Evolutionary conservation across 1,140 invertebrate genomes (phyloP).

Genomic region (Sarcophaga peregrina): DNA sequence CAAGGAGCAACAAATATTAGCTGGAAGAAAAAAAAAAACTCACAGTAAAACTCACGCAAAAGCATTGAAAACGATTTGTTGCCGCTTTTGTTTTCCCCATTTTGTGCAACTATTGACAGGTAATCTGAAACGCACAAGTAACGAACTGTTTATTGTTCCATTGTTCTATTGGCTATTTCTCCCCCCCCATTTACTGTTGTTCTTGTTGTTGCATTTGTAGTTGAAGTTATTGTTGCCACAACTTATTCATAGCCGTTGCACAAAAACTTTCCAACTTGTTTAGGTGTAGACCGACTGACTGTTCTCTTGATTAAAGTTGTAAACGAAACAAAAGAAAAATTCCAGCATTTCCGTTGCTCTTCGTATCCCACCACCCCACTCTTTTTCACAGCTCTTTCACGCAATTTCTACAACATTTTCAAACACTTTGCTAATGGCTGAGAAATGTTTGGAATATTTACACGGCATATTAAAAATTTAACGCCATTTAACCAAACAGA

Average conservation of each 20-base stretch:
- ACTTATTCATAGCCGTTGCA: neutral
- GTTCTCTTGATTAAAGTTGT: constrained; percentile 7
- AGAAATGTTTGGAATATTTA: constrained; percentile 9
- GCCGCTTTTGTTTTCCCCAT: no score
- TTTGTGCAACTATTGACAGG: constrained; percentile 29
- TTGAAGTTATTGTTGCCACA: neutral
- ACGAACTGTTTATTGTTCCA: neutral
- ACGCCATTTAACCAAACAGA: neutral
- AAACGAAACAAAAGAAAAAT: neutral
- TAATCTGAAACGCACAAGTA: constrained; percentile 34
- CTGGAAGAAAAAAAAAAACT: neutral
- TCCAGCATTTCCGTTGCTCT: constrained; percentile 18
- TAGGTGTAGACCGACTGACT: neutral
- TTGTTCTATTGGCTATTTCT: no score
- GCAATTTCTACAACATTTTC: neutral
- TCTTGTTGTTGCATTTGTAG: neutral
- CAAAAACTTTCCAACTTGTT: neutral
- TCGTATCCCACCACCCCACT: neutral
- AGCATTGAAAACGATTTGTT: no score
- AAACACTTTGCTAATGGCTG: neutral
- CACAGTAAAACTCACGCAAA: neutral
- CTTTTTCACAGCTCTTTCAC: neutral
- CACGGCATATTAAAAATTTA: constrained; percentile 21
- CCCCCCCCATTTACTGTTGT: neutral
- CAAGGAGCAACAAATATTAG: neutral